Evolutionary conservation across 2,888 invertebrate genomes (phyloP), one percentile per base, ranked within the genome.

Genomic region (Heliconius aoede): DNA sequence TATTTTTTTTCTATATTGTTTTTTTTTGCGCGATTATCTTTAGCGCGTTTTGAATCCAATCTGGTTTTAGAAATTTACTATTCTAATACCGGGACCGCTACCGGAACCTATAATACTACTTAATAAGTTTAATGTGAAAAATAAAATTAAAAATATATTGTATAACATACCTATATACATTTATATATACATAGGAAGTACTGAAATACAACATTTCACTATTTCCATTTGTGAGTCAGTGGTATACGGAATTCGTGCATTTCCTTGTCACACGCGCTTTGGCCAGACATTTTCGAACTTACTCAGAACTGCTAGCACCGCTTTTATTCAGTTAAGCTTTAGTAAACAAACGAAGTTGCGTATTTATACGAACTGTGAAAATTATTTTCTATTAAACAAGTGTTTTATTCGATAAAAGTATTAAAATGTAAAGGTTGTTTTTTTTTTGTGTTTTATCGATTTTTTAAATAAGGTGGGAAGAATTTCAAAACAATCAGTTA

Each of bases 291-390:
- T 72, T 72, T 61, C 60, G 58, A 60, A 60, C 72, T 61, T 61
- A 32, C 55, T 69, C 72, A 72, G 36, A 72, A 40, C 72, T 72
- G 72, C 60, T 26, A 21, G 61, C 72, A 69, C 30, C 40, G 72
- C 60, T 60, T 72, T 72, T 28, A 72, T 72, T 72, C 60, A 72
- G 72, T 72, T 40, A 60, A 72, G 60, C 72, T 72, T 72, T 61
- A 40, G 60, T 21, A 72, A 60, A 61, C 69, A 69, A 69, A 21
- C 32, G 60, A 15, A 61, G 61, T 72, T 26, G 72, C 40, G 40
- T 40, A 61, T 72, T 60, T 72, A 28, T 72, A 40, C 30, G 26
- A 36, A 7, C 21, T 61, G 21, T 28, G 36, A 32, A 72, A 72
- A n/a, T 51, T 51, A 55, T 24, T 7, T 32, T 55, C 3, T n/a